Conservation (phyloP, 2,113 vertebrate species). For the Phaethon lepturus region DNA sequence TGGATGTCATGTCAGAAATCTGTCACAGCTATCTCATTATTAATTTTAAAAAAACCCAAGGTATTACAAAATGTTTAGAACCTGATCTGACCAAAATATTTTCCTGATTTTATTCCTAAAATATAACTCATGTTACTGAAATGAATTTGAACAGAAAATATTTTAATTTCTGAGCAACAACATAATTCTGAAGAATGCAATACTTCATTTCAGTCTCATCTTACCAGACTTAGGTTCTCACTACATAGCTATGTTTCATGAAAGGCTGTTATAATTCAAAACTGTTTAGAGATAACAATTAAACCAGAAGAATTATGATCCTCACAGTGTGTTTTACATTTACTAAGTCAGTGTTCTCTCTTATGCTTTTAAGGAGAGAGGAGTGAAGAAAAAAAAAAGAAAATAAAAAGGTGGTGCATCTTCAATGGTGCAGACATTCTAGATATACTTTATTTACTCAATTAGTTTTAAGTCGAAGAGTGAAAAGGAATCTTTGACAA, state of each 20-base stretch:
- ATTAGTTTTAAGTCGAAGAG: slow-evolving; percentile 73
- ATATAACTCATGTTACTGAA: neutral
- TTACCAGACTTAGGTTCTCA: neutral
- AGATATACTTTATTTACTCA: slow-evolving; percentile 64
- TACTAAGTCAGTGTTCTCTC: neutral
- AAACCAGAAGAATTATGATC: neutral
- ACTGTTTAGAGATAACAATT: neutral
- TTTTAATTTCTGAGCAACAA: neutral
- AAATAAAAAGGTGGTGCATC: neutral
- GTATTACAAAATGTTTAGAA: neutral
- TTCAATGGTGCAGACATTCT: slow-evolving; percentile 17
- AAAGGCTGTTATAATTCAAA: neutral
- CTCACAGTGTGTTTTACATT: neutral
- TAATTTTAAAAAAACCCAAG: neutral
- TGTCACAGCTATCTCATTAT: neutral
- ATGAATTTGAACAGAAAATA: neutral
- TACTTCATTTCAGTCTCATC: neutral
- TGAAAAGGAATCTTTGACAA: slow-evolving; percentile 76
- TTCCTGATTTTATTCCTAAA: neutral
- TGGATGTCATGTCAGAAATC: neutral
- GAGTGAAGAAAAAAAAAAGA: neutral
- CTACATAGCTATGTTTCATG: neutral
- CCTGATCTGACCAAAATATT: neutral
- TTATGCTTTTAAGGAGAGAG: neutral
- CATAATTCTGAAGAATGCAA: neutral